phyloP scores from a whole-genome alignment of 2,888 invertebrate species.

The Megastigmus dorsalis region DNA sequence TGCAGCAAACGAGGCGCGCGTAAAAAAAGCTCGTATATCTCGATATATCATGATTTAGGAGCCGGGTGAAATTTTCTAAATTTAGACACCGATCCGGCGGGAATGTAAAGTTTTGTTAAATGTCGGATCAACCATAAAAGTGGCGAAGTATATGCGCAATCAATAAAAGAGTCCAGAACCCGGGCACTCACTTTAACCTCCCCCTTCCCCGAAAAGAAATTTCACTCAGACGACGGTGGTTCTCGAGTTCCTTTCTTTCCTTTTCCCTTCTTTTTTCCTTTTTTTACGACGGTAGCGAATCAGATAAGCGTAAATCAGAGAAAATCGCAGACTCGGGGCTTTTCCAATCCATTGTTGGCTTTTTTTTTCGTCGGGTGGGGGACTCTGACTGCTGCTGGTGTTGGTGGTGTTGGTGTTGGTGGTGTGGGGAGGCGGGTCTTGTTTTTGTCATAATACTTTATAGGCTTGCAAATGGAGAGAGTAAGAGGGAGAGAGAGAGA shows the following conservation, averaged over 20 bases:
- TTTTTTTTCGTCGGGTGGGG: constrained; percentile 30
- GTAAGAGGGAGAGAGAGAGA: no score
- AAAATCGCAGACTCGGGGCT: constrained; percentile 53
- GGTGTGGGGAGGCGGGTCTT: constrained; percentile 55
- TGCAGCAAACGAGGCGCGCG: no score
- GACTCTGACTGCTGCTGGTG: no score
- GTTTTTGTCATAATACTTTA: constrained; percentile 69
- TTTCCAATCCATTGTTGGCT: neutral
- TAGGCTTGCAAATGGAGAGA: constrained; percentile 61
- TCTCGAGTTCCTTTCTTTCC: neutral
- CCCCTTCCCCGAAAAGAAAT: neutral
- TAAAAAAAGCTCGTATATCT: no score
- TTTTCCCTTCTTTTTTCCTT: neutral
- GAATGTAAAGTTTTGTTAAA: neutral
- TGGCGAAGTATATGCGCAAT: neutral
- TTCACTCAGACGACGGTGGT: constrained; percentile 4
- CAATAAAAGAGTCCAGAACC: constrained; percentile 1
- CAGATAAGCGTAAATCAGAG: constrained; percentile 57
- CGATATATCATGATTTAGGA: neutral
- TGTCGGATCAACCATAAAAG: neutral
- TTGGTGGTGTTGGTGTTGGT: no score
- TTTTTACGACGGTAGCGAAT: constrained; percentile 4
- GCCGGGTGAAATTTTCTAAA: no score
- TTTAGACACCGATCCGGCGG: neutral
- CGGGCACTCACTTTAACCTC: neutral